These are phyloP conservation scores for Chaitophorus viminalis DNA, from an alignment of 2,888 invertebrate genomes.

Conservation along the genomic window DNA sequence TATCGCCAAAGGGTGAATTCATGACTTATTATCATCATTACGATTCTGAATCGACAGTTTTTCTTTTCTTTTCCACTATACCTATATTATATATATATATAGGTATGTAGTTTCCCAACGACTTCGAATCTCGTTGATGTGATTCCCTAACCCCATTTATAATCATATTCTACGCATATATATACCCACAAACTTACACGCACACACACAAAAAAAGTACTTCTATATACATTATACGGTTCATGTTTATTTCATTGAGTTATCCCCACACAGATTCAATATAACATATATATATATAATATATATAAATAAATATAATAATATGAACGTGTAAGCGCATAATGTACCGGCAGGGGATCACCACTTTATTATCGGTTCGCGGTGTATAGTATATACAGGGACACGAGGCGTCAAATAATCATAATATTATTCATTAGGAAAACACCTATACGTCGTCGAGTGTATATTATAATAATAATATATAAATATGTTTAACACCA, in stretches of 20 bases:
- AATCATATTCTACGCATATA: neutral
- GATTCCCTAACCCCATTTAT: slow-evolving; percentile 20
- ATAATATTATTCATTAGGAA: slow-evolving; percentile 22
- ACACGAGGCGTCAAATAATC: neutral
- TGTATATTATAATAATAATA: too few species aligned
- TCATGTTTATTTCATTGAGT: slow-evolving; percentile 56
- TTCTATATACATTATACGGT: neutral
- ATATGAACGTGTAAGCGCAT: neutral
- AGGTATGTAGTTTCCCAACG: slow-evolving; percentile 32
- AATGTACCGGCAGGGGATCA: slow-evolving; percentile 27
- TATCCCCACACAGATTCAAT: neutral
- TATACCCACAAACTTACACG: neutral
- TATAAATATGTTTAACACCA: too few species aligned
- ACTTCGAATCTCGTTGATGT: slow-evolving; percentile 15
- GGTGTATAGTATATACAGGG: neutral
- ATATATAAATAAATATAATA: too few species aligned
- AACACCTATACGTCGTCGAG: slow-evolving; percentile 24
- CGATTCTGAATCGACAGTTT: slow-evolving; percentile 60
- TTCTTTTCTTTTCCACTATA: slow-evolving; percentile 45
- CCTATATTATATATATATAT: neutral
- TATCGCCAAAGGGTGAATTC: slow-evolving; percentile 60
- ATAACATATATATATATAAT: neutral
- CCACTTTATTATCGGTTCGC: neutral
- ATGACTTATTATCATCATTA: slow-evolving; percentile 62
- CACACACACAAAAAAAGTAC: neutral